A percentile compares a stretch with the other conserved stretches of the same genome.
These are phyloP conservation scores for Lumbricus terrestris DNA, from an alignment of 2,888 invertebrate genomes.

Conservation along the genomic window DNA sequence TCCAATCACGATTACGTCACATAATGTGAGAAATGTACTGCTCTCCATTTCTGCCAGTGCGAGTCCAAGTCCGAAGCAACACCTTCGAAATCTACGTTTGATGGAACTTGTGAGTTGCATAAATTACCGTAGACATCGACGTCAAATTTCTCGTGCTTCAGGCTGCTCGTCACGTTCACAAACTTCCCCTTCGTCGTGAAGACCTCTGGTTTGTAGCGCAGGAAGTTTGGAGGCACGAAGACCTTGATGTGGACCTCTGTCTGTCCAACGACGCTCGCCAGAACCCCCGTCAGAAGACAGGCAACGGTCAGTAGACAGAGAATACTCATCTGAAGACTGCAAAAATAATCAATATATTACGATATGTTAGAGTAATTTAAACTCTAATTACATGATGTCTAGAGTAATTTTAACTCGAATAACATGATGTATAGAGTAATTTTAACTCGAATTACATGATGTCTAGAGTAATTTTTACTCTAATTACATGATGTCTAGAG, in stretches of 20 bases:
- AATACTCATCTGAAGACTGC: slow-evolving; percentile 35
- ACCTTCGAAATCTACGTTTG: no score
- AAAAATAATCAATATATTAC: background rate
- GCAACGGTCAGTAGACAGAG: slow-evolving; percentile 28
- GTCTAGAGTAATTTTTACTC: no score
- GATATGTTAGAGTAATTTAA: background rate
- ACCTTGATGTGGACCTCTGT: slow-evolving; percentile 35
- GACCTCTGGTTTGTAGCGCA: slow-evolving; percentile 35
- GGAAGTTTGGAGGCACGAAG: slow-evolving; percentile 36
- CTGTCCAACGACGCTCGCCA: slow-evolving; percentile 15
- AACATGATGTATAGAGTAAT: no score
- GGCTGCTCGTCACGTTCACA: slow-evolving; percentile 28
- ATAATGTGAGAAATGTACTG: no score
- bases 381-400: no score
- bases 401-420: no score
- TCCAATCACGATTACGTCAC: no score
- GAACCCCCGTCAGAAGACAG: slow-evolving; percentile 33
- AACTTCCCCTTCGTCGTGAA: slow-evolving; percentile 30
- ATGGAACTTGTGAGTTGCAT: no score
- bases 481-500: no score
- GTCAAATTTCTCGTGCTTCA: slow-evolving; percentile 27
- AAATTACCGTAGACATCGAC: slow-evolving; percentile 35
- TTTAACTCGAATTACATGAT: no score
- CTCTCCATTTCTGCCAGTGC: no score
- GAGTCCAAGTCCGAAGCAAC: no score